phyloP scores from a whole-genome alignment of 2,888 invertebrate genomes.

The Cephus sareptanus region DNA sequence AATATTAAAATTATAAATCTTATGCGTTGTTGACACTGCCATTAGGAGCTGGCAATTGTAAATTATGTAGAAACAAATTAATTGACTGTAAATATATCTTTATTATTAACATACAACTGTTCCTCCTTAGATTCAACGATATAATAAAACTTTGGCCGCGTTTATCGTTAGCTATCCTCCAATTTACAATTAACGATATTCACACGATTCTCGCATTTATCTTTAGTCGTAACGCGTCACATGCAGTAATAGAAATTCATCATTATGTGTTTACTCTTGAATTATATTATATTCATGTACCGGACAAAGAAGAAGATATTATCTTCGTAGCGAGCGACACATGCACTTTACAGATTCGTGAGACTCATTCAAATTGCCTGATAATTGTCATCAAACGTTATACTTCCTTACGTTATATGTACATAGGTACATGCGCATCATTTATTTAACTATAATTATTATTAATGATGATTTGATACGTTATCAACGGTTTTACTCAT shows the following conservation, averaged over 20 bases:
- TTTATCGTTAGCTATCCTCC: not conserved
- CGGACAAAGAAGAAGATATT: not conserved
- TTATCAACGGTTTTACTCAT: no score
- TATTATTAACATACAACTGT: slow-evolving; percentile 61
- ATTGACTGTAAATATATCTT: slow-evolving; percentile 65
- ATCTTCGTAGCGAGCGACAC: not conserved
- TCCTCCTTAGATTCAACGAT: slow-evolving; percentile 30
- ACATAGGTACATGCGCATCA: not conserved
- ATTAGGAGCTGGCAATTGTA: slow-evolving; percentile 61
- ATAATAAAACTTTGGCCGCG: not conserved
- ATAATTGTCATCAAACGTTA: not conserved
- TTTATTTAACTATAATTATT: not conserved
- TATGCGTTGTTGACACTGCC: slow-evolving; percentile 61
- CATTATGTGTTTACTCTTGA: not conserved
- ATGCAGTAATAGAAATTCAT: not conserved
- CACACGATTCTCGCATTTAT: not conserved
- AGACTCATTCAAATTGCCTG: not conserved
- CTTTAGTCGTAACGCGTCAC: not conserved
- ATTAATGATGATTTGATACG: no score
- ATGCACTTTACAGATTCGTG: not conserved
- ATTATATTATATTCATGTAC: not conserved
- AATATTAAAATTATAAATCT: slow-evolving; percentile 29
- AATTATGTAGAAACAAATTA: slow-evolving; percentile 61
- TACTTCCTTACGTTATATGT: not conserved
- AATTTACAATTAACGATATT: not conserved